Evolutionary conservation across 2,113 vertebrate species (phyloP).

Genomic region (Monopterus albus): DNA sequence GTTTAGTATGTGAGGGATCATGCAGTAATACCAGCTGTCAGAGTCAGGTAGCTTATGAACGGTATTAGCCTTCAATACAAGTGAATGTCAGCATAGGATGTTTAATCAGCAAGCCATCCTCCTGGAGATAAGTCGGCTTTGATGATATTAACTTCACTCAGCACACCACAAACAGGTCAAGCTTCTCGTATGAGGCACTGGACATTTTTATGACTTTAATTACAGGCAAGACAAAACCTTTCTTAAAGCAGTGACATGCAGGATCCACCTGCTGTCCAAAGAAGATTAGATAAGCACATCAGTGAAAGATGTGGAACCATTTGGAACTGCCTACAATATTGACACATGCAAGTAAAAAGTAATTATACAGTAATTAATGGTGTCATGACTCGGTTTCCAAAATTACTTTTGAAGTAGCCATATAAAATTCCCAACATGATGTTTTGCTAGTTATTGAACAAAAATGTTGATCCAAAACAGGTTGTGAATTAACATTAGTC

Average conservation of each 20-base stretch:
- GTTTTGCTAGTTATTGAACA: too few species aligned
- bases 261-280: conserved; percentile 7
- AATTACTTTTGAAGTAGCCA: too few species aligned
- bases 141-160: conserved; percentile 65
- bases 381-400: too few species aligned
- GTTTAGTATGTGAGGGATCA: conserved; percentile 1
- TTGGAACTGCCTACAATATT: not conserved
- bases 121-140: conserved; percentile 50
- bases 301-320: not conserved
- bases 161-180: conserved; percentile 57
- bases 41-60: conserved; percentile 67
- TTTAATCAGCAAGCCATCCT: conserved; percentile 70
- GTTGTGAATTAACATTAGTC: not conserved
- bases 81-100: conserved; percentile 69
- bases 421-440: too few species aligned
- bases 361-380: not conserved
- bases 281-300: not conserved
- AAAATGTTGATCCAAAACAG: too few species aligned
- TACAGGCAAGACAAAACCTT: conserved; percentile 31
- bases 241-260: not conserved
- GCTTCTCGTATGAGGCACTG: conserved; percentile 51
- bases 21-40: conserved; percentile 44
- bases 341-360: not conserved
- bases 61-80: conserved; percentile 70
- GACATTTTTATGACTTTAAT: conserved; percentile 63